Evolutionary conservation across 2,113 vertebrate genomes (phyloP).

Genomic region (Lucifuga dentata): DNA sequence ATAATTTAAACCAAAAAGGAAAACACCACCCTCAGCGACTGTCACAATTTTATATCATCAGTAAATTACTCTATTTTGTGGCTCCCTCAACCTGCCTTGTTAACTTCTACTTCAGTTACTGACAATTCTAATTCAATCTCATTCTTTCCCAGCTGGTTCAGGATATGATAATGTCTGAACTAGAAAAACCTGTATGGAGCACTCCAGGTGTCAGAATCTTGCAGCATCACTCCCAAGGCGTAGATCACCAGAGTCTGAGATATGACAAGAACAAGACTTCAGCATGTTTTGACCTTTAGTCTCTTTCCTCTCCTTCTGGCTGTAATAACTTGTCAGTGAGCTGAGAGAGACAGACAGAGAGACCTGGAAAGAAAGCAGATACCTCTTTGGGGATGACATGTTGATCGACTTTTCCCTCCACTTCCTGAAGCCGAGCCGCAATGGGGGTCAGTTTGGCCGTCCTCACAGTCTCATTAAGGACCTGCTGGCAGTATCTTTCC

Average conservation of each 20-base stretch:
- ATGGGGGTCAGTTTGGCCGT: slow-evolving; percentile 93
- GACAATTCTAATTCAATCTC: too few species aligned
- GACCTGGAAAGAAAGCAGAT: slow-evolving; percentile 34
- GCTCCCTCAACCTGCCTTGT: too few species aligned
- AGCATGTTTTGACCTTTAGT: not conserved
- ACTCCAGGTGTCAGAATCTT: slow-evolving; percentile 90
- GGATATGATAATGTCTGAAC: too few species aligned
- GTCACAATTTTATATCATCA: too few species aligned
- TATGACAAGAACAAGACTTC: not conserved
- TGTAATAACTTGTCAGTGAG: not conserved
- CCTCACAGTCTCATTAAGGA: slow-evolving; percentile 93
- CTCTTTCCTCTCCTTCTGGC: not conserved
- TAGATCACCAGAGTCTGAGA: slow-evolving; percentile 94
- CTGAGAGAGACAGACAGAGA: not conserved
- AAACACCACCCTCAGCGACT: too few species aligned
- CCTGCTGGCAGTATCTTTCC: slow-evolving; percentile 91
- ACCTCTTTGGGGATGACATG: slow-evolving; percentile 96
- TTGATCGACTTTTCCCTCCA: slow-evolving; percentile 92
- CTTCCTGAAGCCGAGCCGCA: slow-evolving; percentile 91
- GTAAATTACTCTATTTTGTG: too few species aligned
- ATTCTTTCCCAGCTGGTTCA: too few species aligned
- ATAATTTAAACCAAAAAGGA: not conserved
- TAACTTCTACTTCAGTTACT: too few species aligned
- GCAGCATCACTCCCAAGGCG: slow-evolving; percentile 93
- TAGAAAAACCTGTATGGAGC: slow-evolving; percentile 87